These are phyloP conservation scores for Crossaster papposus DNA, from an alignment of 53 echinoderm and acorn worm species.

Conservation along the genomic window DNA sequence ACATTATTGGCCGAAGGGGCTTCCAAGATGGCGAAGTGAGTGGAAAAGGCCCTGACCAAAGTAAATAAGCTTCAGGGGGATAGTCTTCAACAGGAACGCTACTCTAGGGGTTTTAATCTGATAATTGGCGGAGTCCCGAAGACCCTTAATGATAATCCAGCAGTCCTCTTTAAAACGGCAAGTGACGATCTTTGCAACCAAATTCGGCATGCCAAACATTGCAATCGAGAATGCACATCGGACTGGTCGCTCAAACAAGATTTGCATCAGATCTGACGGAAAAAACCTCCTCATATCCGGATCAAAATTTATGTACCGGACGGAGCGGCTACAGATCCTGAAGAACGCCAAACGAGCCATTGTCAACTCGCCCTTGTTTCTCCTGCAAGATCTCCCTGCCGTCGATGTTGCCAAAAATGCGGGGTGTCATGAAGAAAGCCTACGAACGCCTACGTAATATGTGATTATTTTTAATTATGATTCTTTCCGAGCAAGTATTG, in stretches of 20 bases:
- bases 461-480: too few relatives aligned
- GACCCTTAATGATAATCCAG: conserved; percentile 7
- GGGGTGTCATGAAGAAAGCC: conserved; percentile 31
- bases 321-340: conserved; percentile 29
- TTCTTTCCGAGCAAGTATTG: too few relatives aligned
- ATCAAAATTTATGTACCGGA: conserved; percentile 25
- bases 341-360: conserved; percentile 9
- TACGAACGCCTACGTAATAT: neutral
- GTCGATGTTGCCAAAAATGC: conserved; percentile 50
- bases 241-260: conserved; percentile 19
- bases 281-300: conserved; percentile 36
- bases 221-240: conserved; percentile 40
- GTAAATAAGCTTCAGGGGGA: neutral
- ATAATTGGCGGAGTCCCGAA: conserved; percentile 18
- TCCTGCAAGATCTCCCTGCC: conserved; percentile 16
- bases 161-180: conserved; percentile 7
- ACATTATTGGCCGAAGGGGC: neutral
- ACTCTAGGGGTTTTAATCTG: conserved; percentile 21
- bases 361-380: neutral
- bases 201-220: conserved; percentile 17
- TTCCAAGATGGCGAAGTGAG: conserved; percentile 5
- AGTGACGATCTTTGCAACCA: conserved; percentile 12
- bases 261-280: conserved; percentile 13
- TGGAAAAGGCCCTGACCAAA: neutral
- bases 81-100: conserved; percentile 25